phyloP scores from a whole-genome alignment of 2,113 vertebrate species.

The Neoarius graeffei region DNA sequence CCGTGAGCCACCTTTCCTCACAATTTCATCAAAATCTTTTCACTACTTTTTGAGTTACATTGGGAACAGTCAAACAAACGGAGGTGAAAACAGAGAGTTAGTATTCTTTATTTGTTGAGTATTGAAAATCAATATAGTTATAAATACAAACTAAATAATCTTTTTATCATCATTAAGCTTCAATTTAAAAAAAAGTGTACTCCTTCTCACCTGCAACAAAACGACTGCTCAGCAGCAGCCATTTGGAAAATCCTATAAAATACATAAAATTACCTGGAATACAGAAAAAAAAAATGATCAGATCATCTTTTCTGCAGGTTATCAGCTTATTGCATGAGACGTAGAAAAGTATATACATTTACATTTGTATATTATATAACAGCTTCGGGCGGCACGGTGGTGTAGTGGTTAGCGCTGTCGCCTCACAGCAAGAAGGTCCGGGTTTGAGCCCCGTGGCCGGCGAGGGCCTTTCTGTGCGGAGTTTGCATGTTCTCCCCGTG shows the following conservation, averaged over 20 bases:
- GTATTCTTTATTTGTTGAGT: not conserved
- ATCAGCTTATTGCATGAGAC: no score
- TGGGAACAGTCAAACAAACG: no score
- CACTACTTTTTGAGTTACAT: no score
- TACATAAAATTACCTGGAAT: conserved; percentile 82
- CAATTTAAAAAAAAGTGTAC: not conserved
- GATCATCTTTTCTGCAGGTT: not conserved
- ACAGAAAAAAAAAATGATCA: not conserved
- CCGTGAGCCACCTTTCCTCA: no score
- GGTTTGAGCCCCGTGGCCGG: no score
- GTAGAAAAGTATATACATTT: not conserved
- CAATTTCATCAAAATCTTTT: no score
- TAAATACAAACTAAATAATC: not conserved
- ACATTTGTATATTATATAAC: not conserved
- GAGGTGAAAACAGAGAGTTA: no score
- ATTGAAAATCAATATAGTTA: not conserved
- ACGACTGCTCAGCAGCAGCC: conserved; percentile 80
- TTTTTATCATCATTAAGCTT: not conserved
- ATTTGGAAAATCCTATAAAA: conserved; percentile 80
- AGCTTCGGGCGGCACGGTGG: no score
- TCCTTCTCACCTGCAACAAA: conserved; percentile 76
- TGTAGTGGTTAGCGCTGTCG: no score
- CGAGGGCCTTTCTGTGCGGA: no score
- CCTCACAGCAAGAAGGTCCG: no score
- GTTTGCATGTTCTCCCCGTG: no score